Evolutionary conservation across 2,797 vertebrate genomes (phyloP), one percentile per base, ranked within the genome.

Genomic region (Chanos chanos): DNA sequence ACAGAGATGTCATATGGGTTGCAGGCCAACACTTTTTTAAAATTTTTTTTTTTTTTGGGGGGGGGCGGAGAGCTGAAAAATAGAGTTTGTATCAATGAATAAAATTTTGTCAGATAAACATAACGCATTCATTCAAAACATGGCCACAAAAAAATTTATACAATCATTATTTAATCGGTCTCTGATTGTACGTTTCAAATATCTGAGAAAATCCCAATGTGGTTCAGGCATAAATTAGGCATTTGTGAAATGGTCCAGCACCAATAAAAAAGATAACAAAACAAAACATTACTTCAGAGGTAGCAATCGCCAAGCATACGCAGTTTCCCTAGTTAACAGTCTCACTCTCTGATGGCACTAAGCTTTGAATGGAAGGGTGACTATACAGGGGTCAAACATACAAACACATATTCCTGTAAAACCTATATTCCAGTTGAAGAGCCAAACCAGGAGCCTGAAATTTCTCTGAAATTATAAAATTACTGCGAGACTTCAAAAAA

Each of bases 161-260:
- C 47, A 56, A 33, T 47, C 15, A 48, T 41, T 43, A 43, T 61
- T 67, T 68, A 71, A 59, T 67, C 45, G 62, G 33, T 61, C 61
- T 25, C 53, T 31, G 33, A 48, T 31, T 49, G 49, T 5, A 19
- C n/a, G 44, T 28, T 43, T 59, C 28, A 21, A 39, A 36, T 19
- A 30, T 33, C 12, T 28, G 36, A 54, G 41, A 22, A 47, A 28
- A 43, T 21, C 19, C 24, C 40, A 66, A 47, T 51, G 34, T 30
- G 30, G 19, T 36, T 41, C 9, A 43, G 7, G 10, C 40, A 31
- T 54, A 19, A 50, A 56, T 64, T 0, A 61, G 52, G 47, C 24
- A 15, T 56, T 52, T 21, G 19, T 61, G 33, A 30, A 45, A 40
- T 8, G 12, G 12, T 48, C 19, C 8, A 7, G 21, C 45, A 44